Percentiles rank a stretch among this genome's conserved stretches.
Conservation (phyloP, 1,140 invertebrate species). For the Magallana angulata region DNA sequence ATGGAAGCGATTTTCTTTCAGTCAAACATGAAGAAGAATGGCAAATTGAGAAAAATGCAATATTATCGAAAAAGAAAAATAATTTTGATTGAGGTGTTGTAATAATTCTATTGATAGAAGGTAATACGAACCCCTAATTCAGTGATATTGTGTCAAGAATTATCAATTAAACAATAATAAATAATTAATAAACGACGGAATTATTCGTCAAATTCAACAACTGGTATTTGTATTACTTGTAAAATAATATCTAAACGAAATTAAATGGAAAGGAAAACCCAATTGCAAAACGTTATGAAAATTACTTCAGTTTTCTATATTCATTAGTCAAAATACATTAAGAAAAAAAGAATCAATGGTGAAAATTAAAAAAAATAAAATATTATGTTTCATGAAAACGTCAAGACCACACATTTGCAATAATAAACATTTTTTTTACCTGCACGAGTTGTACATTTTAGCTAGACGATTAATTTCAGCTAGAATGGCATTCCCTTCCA, state of each 20-base stretch:
- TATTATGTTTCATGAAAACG: slow-evolving; percentile 8
- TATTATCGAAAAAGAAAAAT: slow-evolving; percentile 25
- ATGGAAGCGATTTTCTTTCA: not conserved
- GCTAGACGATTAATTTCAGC: slow-evolving; percentile 31
- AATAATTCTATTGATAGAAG: not conserved
- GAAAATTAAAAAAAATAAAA: slow-evolving; percentile 36
- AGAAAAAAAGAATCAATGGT: slow-evolving; percentile 9
- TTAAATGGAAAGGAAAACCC: not conserved
- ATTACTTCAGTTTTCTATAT: slow-evolving; percentile 1
- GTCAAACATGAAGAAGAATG: not conserved
- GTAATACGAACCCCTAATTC: slow-evolving; percentile 1
- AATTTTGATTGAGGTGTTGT: slow-evolving; percentile 1
- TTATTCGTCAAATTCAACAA: not conserved
- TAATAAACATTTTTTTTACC: not conserved
- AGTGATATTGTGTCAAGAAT: slow-evolving; percentile 21
- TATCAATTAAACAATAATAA: not conserved
- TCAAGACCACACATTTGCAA: not conserved
- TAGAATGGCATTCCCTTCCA: not conserved
- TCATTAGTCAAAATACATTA: slow-evolving; percentile 24
- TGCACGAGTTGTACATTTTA: slow-evolving; percentile 34
- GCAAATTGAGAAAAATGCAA: not conserved
- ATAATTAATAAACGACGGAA: slow-evolving; percentile 32
- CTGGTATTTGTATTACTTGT: slow-evolving; percentile 5
- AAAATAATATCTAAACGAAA: slow-evolving; percentile 15
- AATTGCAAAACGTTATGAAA: not conserved